Evolutionary conservation across 1,140 invertebrate genomes (phyloP).

Genomic region (Drosophila ficusphila): DNA sequence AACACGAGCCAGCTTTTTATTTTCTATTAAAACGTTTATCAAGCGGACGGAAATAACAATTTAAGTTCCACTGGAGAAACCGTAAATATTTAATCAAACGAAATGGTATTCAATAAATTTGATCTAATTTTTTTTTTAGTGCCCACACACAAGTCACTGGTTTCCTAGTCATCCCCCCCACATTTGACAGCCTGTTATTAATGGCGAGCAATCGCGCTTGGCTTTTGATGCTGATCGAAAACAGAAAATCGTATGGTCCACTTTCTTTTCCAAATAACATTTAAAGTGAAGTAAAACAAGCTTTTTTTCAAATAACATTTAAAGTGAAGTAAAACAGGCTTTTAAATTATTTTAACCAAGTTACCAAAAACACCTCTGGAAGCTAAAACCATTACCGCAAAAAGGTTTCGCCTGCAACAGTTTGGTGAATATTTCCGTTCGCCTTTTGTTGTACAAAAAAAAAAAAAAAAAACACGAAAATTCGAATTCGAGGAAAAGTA

Average conservation of each 20-base stretch:
- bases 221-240: background rate
- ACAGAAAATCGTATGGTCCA: background rate
- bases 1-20: background rate
- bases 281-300: too few relatives aligned
- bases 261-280: background rate
- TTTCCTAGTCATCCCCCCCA: too few relatives aligned
- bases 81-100: too few relatives aligned
- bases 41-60: too few relatives aligned
- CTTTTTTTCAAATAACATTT: background rate
- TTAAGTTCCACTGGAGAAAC: too few relatives aligned
- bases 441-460: constrained; percentile 25
- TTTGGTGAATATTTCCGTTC: constrained; percentile 23
- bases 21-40: background rate
- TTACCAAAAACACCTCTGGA: background rate
- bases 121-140: background rate
- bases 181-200: background rate
- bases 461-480: background rate
- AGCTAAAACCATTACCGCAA: constrained; percentile 20
- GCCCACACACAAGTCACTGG: background rate
- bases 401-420: constrained; percentile 7
- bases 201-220: background rate
- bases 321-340: too few relatives aligned
- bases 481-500: constrained; percentile 19
- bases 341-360: background rate
- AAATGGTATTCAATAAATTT: too few relatives aligned